These are phyloP conservation scores for Phaethornis superciliosus DNA, from an alignment of 2,113 vertebrate genomes.

Conservation along the genomic window DNA sequence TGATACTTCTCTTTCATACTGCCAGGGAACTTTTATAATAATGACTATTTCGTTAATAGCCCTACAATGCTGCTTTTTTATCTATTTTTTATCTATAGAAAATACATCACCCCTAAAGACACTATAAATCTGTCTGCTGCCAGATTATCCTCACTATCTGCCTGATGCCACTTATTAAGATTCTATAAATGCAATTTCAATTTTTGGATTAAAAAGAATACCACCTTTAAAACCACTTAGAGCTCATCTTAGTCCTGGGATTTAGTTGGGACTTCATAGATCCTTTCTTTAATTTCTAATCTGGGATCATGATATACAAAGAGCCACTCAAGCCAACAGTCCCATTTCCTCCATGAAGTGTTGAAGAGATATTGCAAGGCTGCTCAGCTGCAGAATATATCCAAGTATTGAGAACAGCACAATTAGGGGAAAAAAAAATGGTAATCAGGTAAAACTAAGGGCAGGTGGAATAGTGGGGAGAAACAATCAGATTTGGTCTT, in stretches of 20 bases:
- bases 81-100: not conserved
- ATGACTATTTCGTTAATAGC: not conserved
- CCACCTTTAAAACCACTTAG: not conserved
- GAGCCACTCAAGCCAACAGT: not conserved
- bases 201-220: too few relatives aligned
- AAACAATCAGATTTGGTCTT: not conserved
- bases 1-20: not conserved
- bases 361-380: not conserved
- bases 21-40: not conserved
- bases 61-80: not conserved
- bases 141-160: not conserved
- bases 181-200: not conserved
- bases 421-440: not conserved
- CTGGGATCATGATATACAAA: not conserved
- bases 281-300: not conserved
- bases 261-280: not conserved
- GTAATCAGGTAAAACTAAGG: not conserved
- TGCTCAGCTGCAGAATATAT: not conserved
- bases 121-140: not conserved
- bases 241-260: not conserved
- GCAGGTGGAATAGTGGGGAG: not conserved
- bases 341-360: not conserved
- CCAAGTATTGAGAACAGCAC: not conserved
- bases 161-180: not conserved
- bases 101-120: not conserved